Evolutionary conservation across 2,797 vertebrate genomes (phyloP), one percentile per base, ranked within the genome.

Genomic region (Galago senegalensis): DNA sequence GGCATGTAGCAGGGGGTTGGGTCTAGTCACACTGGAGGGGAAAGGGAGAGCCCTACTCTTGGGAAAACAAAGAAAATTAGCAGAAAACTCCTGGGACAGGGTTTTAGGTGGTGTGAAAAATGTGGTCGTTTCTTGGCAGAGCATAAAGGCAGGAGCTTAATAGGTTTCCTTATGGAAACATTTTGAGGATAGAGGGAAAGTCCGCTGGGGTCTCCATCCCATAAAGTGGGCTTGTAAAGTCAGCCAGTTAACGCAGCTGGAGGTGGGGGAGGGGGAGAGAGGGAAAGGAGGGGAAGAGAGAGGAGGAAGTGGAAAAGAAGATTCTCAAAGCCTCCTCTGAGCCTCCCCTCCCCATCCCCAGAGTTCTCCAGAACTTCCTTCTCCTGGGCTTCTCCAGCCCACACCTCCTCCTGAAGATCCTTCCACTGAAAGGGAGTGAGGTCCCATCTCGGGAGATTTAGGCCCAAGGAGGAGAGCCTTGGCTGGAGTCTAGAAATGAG

Each of bases 131-230:
- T 98, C 96, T 92, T 97, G 97, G 96, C 97, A 97, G 56, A 94
- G 94, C 96, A 96, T 97, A 87, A 98, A 97, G 96, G 96, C 95
- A 63, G 77, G 67, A 60, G 83, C 87, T 95, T 97, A 97, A 97
- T 86, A 84, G 94, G 91, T 92, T 98, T 97, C 97, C 97, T 97
- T 91, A 89, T 96, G 96, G 97, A 97, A 97, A 97, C 29, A 8
- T 94, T 97, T 92, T 90, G 79, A 97, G 91, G 94, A 90, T 86
- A 82, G 92, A 94, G 93, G 88, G 92, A 98, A 97, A 97, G 91
- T 93, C 97, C 37, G 0, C 94, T 96, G 96, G 94, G 96, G 89
- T 97, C 95, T 97, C 96, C 70, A 29, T 89, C 75, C 89, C 95
- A 94, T 97, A 97, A 98, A 97, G 65, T 5, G 87, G 91, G 79